Base-by-base conservation (phyloP, 2,797 vertebrate species). In the Cyclura pinguis region DNA sequence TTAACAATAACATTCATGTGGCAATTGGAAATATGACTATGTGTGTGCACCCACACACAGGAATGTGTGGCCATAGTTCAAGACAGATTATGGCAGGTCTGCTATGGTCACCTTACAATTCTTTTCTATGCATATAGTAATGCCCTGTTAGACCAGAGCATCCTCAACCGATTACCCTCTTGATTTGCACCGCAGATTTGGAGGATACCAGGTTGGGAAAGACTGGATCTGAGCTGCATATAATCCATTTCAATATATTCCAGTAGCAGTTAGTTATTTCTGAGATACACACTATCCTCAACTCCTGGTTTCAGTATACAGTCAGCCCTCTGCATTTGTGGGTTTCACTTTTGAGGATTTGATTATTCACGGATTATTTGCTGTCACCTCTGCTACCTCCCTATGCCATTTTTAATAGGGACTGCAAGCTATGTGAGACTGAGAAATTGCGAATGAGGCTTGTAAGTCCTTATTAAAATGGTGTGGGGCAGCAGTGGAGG, bases 1-100 rank as follows among this genome's bases (percentile, higher is more conserved):
- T 89, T 84, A 90, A 18, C 72, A 87, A 92, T 42, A 77, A 89
- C 92, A 95, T 52, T 14, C 81, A 64, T 88, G 81, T 35, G 38
- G 88, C 47, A 81, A 91, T 67, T 59, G 24, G 47, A 35, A 55
- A 87, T 91, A 80, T 6, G 2, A 38, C 27, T 20, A 47, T 24
- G 9, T 3, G 38, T 42, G 47, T 32, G 42, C 14, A 10, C 6
- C 57, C 2, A 84, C 10, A 64, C 59, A 55, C 38, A 24, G 13
- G 20, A 50, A 16, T 32, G 22, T 27, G 13, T 72, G 10, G 50
- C 32, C 38, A 74, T 76, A 74, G 20, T 77, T 27, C 78, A 52
- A 7, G 20, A 59, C 38, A 80, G 32, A 47, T 38, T 57, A 77
- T 62, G 35, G 1, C 35, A 50, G 80, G 38, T 32, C 3, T 78